These are phyloP conservation scores for Emmelina monodactyla DNA, from an alignment of 2,888 invertebrate genomes.

Conservation along the genomic window DNA sequence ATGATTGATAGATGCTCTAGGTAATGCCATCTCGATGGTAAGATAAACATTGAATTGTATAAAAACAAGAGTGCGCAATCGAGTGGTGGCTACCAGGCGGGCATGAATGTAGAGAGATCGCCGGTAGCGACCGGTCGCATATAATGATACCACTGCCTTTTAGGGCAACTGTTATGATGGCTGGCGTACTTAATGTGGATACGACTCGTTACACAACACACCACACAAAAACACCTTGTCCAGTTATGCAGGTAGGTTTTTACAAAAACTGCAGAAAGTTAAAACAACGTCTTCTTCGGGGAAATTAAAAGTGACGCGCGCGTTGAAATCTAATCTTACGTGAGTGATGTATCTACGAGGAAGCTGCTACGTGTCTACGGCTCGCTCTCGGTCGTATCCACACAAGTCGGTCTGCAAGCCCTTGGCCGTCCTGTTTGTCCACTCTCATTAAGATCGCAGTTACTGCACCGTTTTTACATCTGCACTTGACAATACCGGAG, in stretches of 20 bases:
- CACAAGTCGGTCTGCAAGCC: constrained; percentile 25
- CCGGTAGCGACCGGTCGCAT: constrained; percentile 43
- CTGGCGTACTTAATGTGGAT: constrained; percentile 36
- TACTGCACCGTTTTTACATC: constrained; percentile 48
- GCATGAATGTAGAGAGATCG: constrained; percentile 17
- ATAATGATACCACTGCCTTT: constrained; percentile 60
- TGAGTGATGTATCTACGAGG: neutral
- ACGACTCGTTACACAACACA: constrained; percentile 17
- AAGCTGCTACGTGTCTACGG: too few relatives aligned
- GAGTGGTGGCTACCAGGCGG: constrained; percentile 44
- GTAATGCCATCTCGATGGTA: constrained; percentile 39
- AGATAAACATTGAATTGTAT: constrained; percentile 22
- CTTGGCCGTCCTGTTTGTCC: constrained; percentile 58
- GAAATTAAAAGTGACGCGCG: too few relatives aligned
- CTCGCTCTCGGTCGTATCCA: constrained; percentile 31
- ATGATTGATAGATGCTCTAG: constrained; percentile 23
- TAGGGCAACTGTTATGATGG: constrained; percentile 55
- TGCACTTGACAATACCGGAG: constrained; percentile 27
- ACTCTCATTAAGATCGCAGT: constrained; percentile 59
- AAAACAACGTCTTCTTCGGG: too few relatives aligned
- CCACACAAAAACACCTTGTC: constrained; percentile 1
- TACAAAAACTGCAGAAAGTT: too few relatives aligned
- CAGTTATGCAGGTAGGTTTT: too few relatives aligned
- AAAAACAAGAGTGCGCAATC: constrained; percentile 42
- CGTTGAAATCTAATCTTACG: constrained; percentile 1